Percentiles rank a stretch among this genome's conserved stretches.
Evolutionary conservation across 2,797 vertebrate genomes (phyloP).

Genomic region (Sebastolobus alascanus): DNA sequence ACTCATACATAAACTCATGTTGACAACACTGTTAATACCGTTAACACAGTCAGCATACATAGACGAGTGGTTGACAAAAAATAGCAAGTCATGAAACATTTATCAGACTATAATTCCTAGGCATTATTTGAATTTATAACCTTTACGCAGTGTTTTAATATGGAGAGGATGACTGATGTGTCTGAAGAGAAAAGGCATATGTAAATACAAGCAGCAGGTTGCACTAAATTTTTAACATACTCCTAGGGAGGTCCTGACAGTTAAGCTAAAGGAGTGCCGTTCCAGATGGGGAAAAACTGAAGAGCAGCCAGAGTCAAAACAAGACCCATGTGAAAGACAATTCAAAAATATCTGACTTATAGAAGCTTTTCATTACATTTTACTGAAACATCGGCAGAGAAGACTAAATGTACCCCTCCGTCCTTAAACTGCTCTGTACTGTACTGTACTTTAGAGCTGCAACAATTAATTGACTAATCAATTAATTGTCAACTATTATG

Average conservation of each 20-base stretch:
- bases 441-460: not conserved
- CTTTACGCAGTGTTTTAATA: conserved; percentile 9
- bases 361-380: conserved; percentile 15
- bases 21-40: conserved; percentile 57
- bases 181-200: not conserved
- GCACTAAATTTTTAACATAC: conserved; percentile 34
- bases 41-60: conserved; percentile 17
- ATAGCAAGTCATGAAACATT: conserved; percentile 10
- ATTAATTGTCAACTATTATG: no score
- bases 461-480: no score
- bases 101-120: not conserved
- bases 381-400: not conserved
- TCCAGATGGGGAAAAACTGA: conserved; percentile 37
- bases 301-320: conserved; percentile 18
- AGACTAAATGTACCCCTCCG: not conserved
- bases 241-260: conserved; percentile 24
- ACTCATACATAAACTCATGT: conserved; percentile 51
- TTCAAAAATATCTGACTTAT: not conserved
- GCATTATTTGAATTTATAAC: conserved; percentile 2
- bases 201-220: conserved; percentile 33
- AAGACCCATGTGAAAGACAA: conserved; percentile 1
- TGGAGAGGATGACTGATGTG: conserved; percentile 2
- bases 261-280: conserved; percentile 20
- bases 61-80: not conserved
- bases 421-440: not conserved